Conservation (phyloP, 2,797 vertebrate genomes). For the Periophthalmus magnuspinnatus region DNA sequence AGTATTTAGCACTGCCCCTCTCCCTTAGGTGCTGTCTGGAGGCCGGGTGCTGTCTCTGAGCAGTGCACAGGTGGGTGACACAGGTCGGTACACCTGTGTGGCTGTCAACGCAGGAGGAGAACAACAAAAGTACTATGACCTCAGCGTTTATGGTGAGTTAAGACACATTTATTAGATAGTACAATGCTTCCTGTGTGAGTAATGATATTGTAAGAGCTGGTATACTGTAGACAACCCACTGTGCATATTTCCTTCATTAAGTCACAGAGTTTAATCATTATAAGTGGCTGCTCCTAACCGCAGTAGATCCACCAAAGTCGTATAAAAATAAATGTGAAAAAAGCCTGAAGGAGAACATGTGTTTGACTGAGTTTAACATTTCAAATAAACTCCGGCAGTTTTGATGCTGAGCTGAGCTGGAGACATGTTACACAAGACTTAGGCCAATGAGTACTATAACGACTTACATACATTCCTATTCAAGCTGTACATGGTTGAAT, state of each 20-base stretch:
- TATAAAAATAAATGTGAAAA: constrained; percentile 29
- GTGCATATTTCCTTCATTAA: constrained; percentile 20
- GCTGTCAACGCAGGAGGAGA: constrained; percentile 95
- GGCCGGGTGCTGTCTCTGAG: constrained; percentile 84
- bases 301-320: constrained; percentile 20
- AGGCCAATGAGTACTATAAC: background rate
- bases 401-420: constrained; percentile 29
- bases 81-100: constrained; percentile 90
- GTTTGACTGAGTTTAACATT: constrained; percentile 36
- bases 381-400: constrained; percentile 33
- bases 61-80: constrained; percentile 88
- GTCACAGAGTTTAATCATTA: constrained; percentile 9
- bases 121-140: constrained; percentile 84
- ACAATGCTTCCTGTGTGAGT: constrained; percentile 6
- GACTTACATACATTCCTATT: no score
- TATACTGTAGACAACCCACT: background rate
- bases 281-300: constrained; percentile 21
- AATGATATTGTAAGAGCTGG: background rate
- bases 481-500: background rate
- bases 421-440: constrained; percentile 23
- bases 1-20: background rate
- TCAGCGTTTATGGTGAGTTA: constrained; percentile 88
- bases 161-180: background rate
- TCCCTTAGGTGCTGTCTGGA: constrained; percentile 84
- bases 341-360: constrained; percentile 34